A percentile compares a stretch with the other conserved stretches of the same genome.
These are phyloP conservation scores for Drosophila incognita DNA, from an alignment of 2,888 invertebrate genomes.

Conservation along the genomic window DNA sequence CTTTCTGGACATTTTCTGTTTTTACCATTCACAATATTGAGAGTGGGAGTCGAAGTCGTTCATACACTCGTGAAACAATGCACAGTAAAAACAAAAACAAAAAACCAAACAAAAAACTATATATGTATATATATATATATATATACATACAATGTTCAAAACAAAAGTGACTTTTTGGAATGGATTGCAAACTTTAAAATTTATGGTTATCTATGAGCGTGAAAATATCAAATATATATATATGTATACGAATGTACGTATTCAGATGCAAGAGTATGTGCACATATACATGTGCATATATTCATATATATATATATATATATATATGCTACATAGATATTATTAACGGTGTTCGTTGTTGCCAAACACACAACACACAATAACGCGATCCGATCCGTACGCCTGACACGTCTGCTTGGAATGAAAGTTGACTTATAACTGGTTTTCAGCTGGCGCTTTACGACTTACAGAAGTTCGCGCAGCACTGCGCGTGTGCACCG, in stretches of 20 bases:
- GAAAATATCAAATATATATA: slow-evolving; percentile 34
- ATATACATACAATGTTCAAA: slow-evolving; percentile 1
- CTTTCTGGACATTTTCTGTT: slow-evolving; percentile 40
- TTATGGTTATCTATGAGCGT: slow-evolving; percentile 41
- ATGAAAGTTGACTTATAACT: slow-evolving; percentile 85
- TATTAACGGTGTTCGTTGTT: slow-evolving; percentile 47
- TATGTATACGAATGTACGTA: slow-evolving; percentile 9
- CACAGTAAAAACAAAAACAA: slow-evolving; percentile 24
- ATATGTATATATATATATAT: not conserved
- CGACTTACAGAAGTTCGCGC: slow-evolving; percentile 59
- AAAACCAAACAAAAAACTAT: slow-evolving; percentile 17
- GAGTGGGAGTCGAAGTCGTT: slow-evolving; percentile 27
- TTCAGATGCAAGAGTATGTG: slow-evolving; percentile 25
- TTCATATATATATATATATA: slow-evolving; percentile 3
- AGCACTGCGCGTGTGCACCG: slow-evolving; percentile 60
- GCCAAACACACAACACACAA: slow-evolving; percentile 54
- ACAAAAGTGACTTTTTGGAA: slow-evolving; percentile 23
- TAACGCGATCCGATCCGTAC: slow-evolving; percentile 64
- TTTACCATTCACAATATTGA: slow-evolving; percentile 14
- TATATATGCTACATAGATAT: slow-evolving; percentile 27
- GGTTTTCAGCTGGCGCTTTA: slow-evolving; percentile 76
- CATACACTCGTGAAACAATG: slow-evolving; percentile 31
- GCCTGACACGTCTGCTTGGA: slow-evolving; percentile 81
- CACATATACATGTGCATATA: slow-evolving; percentile 6
- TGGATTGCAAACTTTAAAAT: slow-evolving; percentile 42